Conservation (phyloP, 2,888 invertebrate species). For the Chrysina gloriosa region DNA sequence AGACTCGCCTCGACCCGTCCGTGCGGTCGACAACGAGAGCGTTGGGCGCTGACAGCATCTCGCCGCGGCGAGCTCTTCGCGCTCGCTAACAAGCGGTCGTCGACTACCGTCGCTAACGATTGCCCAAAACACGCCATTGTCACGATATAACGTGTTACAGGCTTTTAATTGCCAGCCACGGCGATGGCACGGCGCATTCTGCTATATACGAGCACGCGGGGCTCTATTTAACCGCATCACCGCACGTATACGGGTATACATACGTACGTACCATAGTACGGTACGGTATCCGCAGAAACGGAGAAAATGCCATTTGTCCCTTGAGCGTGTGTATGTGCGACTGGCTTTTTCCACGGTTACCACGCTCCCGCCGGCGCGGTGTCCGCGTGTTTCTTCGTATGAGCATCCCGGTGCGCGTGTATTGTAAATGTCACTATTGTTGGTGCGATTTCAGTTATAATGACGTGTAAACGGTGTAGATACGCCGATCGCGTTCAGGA, state of each 20-base stretch:
- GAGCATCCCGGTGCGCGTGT: not conserved
- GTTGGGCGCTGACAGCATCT: conserved; percentile 26
- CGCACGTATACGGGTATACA: not conserved
- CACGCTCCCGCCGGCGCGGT: not conserved
- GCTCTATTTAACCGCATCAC: not conserved
- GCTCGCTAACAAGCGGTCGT: conserved; percentile 33
- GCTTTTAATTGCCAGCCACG: conserved; percentile 47
- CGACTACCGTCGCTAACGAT: conserved; percentile 45
- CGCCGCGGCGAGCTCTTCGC: conserved; percentile 15
- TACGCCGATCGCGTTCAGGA: not conserved
- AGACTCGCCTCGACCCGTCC: not conserved
- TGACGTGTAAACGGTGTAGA: conserved; percentile 13
- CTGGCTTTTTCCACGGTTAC: not conserved
- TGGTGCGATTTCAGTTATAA: conserved; percentile 20
- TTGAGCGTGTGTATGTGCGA: not conserved
- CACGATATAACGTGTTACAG: conserved; percentile 43
- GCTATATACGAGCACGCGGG: not conserved
- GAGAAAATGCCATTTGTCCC: not conserved
- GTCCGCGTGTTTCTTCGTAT: not conserved
- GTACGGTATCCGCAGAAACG: not conserved
- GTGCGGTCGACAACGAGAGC: not conserved
- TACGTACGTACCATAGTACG: not conserved
- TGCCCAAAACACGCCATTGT: conserved; percentile 51
- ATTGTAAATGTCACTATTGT: conserved; percentile 41
- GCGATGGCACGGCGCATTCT: conserved; percentile 8